Evolutionary conservation across 2,888 invertebrate genomes (phyloP).

Genomic region (Smittia sp.): DNA sequence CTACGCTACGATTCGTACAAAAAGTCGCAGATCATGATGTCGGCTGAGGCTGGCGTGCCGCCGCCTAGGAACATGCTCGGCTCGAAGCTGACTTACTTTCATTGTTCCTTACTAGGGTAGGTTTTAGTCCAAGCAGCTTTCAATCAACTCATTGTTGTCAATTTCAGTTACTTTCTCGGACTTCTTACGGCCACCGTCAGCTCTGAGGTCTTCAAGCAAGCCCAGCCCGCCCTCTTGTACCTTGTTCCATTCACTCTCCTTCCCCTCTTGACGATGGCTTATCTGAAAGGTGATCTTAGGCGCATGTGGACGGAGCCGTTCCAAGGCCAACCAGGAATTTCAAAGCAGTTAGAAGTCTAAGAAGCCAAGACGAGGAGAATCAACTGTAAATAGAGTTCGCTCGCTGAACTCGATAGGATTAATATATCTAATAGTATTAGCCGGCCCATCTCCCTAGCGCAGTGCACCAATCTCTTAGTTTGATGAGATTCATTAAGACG

Average conservation of each 20-base stretch:
- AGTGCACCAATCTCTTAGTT: neutral
- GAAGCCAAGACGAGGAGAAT: neutral
- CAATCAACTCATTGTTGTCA: no score
- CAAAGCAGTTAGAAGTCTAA: conserved; percentile 82
- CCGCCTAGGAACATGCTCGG: conserved; percentile 58
- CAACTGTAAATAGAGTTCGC: neutral
- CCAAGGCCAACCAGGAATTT: conserved; percentile 62
- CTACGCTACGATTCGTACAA: conserved; percentile 97
- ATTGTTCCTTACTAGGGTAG: conserved; percentile 91
- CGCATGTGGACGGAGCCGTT: conserved; percentile 98
- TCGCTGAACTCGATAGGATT: no score
- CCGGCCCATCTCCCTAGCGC: neutral
- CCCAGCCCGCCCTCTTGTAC: conserved; percentile 95
- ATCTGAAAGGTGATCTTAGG: conserved; percentile 94
- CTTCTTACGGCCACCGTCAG: conserved; percentile 95
- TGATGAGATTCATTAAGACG: neutral
- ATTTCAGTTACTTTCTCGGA: conserved; percentile 80
- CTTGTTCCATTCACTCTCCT: conserved; percentile 96
- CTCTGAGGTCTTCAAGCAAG: conserved; percentile 96
- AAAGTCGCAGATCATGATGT: conserved; percentile 61
- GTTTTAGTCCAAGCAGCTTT: conserved; percentile 39
- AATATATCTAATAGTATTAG: neutral
- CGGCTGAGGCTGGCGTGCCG: conserved; percentile 55
- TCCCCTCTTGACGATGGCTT: conserved; percentile 96
- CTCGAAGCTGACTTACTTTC: conserved; percentile 87